phyloP scores from a whole-genome alignment of 2,888 invertebrate genomes.

The Coenonympha glycerion region DNA sequence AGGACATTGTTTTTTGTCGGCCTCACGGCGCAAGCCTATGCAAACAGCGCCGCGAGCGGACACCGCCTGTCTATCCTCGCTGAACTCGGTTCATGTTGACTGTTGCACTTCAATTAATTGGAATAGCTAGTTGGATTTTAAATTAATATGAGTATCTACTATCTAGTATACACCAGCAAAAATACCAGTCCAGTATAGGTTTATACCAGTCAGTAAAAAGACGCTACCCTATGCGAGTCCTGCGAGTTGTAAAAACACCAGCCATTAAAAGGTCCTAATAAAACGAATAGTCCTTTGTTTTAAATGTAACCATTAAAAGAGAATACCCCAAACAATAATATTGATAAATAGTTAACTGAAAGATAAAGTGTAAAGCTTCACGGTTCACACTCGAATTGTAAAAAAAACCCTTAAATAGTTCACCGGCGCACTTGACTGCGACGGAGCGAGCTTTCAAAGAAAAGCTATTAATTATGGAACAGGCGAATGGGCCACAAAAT shows the following conservation, averaged over 20 bases:
- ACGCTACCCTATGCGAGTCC: too few species aligned
- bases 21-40: constrained; percentile 32
- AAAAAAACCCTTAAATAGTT: constrained; percentile 6
- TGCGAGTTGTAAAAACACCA: too few species aligned
- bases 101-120: neutral
- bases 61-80: neutral
- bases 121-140: too few species aligned
- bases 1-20: constrained; percentile 49
- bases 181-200: too few species aligned
- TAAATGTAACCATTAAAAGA: too few species aligned
- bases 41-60: constrained; percentile 7
- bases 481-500: constrained; percentile 46
- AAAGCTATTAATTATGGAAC: constrained; percentile 50
- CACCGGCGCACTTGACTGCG: constrained; percentile 17
- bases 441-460: constrained; percentile 37
- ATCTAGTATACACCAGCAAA: too few species aligned
- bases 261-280: too few species aligned
- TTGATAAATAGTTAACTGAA: neutral
- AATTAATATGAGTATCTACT: too few species aligned
- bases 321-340: neutral
- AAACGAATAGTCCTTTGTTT: too few species aligned
- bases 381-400: constrained; percentile 8
- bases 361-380: neutral
- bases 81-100: neutral
- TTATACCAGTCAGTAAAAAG: too few species aligned